These are phyloP conservation scores for Punctoribates punctum DNA, from an alignment of 2,888 invertebrate genomes.

Conservation along the genomic window DNA sequence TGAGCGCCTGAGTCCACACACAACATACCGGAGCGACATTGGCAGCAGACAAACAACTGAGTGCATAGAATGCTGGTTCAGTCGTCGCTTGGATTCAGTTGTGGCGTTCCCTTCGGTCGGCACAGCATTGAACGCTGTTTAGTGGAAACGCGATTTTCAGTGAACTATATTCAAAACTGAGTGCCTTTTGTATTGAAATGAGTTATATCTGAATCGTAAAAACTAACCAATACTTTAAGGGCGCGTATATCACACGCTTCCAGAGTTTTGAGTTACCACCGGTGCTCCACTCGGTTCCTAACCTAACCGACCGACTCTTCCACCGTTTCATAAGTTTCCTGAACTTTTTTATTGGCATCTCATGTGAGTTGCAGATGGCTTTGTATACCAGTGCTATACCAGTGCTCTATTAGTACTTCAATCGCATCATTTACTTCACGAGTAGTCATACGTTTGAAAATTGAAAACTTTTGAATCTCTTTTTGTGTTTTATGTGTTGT, in stretches of 20 bases:
- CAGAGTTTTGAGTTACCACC: not conserved
- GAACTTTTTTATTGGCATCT: not conserved
- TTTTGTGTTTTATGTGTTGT: not conserved
- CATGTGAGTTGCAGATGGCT: constrained; percentile 14
- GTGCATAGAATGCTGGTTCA: not conserved
- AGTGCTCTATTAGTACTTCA: not conserved
- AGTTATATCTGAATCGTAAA: not conserved
- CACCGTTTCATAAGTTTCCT: not conserved
- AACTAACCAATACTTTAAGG: constrained; percentile 2
- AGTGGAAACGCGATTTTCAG: not conserved
- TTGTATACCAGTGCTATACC: not conserved
- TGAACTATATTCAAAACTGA: not conserved
- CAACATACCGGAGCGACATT: not conserved
- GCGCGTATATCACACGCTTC: not conserved
- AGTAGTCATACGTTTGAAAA: not conserved
- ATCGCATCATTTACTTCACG: constrained; percentile 1
- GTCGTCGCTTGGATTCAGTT: constrained; percentile 3
- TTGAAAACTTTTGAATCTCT: not conserved
- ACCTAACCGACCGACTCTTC: not conserved
- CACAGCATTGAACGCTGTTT: not conserved
- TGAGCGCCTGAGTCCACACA: no score
- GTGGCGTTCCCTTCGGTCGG: not conserved
- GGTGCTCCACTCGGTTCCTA: not conserved
- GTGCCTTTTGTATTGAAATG: not conserved
- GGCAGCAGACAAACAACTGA: not conserved